Base-by-base conservation (phyloP, 2,113 vertebrate species). In the Marcusenius ussheri region DNA sequence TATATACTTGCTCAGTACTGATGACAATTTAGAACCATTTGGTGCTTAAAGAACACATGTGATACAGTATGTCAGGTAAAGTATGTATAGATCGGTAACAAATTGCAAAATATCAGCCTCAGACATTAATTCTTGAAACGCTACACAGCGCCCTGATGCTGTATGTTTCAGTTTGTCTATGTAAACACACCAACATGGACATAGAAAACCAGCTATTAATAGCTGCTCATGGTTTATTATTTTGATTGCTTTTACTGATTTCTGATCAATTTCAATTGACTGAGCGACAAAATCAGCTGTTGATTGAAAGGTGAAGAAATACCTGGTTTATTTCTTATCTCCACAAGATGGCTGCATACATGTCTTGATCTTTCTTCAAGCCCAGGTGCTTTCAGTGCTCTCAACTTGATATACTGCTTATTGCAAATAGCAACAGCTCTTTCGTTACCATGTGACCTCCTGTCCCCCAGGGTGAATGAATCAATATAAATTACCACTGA, bases 371-470 rank as follows among this genome's bases (percentile, higher is more conserved):
- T 50, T 50, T 47, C 45, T 50, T 35, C 47, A 56, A 21, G 31
- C 2, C 49, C 49, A 87, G 3, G 27, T 53, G 47, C 50, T 21
- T 15, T 11, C 5, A 8, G 15, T 7, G 15, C 15, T 39, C 27
- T 87, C 27, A 86, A 87, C 3, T 19, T 53, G 49, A 87, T 35
- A 87, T 53, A 56, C 49, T 39, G 50, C 50, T 27, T 39, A 56
- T 53, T 9, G 6, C 27, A 35, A 39, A 53, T 27, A 56, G 27
- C n/a, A 47, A 87, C 45, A 13, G 49, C 13, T 39, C 50, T 15
- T 53, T 31, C 13, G 50, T 90, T 66, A 31, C 49, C 58, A 83
- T 91, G 88, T 89, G 70, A 66, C 53, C 77, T 88, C 21, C 83
- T 58, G 58, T 27, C 45, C 42, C 27, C 58, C 53, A 86, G 35